Conservation (phyloP, 2,888 invertebrate genomes). For the Drosophila quinaria region DNA sequence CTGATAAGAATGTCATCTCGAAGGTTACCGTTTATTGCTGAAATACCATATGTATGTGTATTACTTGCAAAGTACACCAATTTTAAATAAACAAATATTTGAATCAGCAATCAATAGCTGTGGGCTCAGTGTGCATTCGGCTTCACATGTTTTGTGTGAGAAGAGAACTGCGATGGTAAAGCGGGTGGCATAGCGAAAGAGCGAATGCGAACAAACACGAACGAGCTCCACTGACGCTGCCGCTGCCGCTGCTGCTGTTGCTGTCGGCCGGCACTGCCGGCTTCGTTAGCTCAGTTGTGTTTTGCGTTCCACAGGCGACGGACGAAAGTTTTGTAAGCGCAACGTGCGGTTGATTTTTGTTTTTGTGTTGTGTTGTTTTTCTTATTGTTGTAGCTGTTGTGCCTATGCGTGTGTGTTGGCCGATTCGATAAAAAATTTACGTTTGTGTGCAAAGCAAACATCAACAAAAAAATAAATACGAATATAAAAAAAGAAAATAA, state of each 20-base stretch:
- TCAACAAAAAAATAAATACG: conserved; percentile 26
- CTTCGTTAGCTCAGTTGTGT: conserved; percentile 59
- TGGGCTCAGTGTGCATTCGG: conserved; percentile 38
- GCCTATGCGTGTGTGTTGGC: conserved; percentile 31
- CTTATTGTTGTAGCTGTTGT: conserved; percentile 33
- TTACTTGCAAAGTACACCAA: background rate
- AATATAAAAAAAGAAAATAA: conserved; percentile 27
- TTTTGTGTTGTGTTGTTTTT: conserved; percentile 52
- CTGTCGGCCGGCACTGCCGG: conserved; percentile 46
- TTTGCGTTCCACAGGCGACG: conserved; percentile 67
- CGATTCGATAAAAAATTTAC: conserved; percentile 61
- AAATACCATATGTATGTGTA: too few relatives aligned
- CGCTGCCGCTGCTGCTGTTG: conserved; percentile 20
- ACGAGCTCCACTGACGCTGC: conserved; percentile 45
- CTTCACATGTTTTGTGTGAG: conserved; percentile 28
- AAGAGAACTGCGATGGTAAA: conserved; percentile 21
- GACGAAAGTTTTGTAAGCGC: conserved; percentile 64
- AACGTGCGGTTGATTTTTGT: conserved; percentile 51
- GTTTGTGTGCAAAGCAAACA: conserved; percentile 68
- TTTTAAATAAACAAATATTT: background rate
- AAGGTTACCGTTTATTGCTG: too few relatives aligned
- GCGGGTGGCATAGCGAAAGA: conserved; percentile 50
- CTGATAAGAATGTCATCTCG: too few relatives aligned
- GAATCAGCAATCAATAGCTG: conserved; percentile 1
- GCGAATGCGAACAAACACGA: conserved; percentile 25